These are phyloP conservation scores for Triops cancriformis DNA, from an alignment of 1,140 invertebrate species.

Conservation along the genomic window DNA sequence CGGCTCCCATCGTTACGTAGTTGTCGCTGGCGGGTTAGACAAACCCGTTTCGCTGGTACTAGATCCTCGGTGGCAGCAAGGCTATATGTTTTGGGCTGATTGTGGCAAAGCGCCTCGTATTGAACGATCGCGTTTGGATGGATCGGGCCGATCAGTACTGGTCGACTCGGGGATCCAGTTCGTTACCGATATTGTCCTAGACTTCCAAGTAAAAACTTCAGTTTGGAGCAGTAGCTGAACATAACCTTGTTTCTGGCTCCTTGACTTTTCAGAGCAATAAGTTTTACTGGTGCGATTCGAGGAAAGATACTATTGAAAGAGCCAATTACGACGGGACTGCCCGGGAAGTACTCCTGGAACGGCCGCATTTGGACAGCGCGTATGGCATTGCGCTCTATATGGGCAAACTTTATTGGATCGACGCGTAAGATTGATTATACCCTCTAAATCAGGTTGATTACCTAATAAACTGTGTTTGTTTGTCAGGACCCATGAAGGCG, in stretches of 20 bases:
- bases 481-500: constrained; percentile 50
- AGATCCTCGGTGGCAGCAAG: constrained; percentile 46
- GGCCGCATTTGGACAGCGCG: constrained; percentile 36
- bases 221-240: not conserved
- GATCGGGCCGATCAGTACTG: constrained; percentile 46
- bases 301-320: constrained; percentile 42
- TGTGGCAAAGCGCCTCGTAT: constrained; percentile 44
- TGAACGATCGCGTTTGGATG: constrained; percentile 50
- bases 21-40: constrained; percentile 41
- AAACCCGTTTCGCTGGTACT: constrained; percentile 50
- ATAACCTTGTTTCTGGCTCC: not conserved
- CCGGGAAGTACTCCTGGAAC: constrained; percentile 36
- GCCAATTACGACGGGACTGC: constrained; percentile 45
- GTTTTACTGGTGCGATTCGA: constrained; percentile 48
- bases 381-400: constrained; percentile 44
- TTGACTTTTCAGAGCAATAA: constrained; percentile 33
- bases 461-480: constrained; percentile 26
- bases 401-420: constrained; percentile 49
- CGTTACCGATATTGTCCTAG: constrained; percentile 52
- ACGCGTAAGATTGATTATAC: constrained; percentile 41
- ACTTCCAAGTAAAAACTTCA: constrained; percentile 41
- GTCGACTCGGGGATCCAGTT: constrained; percentile 43
- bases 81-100: constrained; percentile 56
- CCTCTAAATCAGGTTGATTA: not conserved
- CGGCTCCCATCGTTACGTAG: constrained; percentile 44